A percentile compares a stretch with the other conserved stretches of the same genome.
Conservation (phyloP, 2,113 vertebrate genomes). For the Dunckerocampus dactyliophorus region DNA sequence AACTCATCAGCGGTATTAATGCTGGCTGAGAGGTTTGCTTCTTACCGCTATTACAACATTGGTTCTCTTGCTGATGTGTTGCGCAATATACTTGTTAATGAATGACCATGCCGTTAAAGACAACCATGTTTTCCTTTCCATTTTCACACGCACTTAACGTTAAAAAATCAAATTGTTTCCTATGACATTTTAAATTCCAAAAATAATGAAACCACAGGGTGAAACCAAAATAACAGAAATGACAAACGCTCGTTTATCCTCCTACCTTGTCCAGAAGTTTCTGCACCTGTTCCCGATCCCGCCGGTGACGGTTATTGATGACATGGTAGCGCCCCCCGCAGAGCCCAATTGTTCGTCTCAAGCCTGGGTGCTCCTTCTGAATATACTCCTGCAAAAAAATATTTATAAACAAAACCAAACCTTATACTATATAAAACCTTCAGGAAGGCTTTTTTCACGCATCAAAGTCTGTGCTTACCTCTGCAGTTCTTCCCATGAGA, state of each 20-base stretch:
- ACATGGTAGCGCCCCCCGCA: constrained; percentile 68
- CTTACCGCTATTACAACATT: no score
- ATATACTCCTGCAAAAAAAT: constrained; percentile 53
- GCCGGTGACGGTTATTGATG: constrained; percentile 67
- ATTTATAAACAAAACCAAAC: not conserved
- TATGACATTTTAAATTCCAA: not conserved
- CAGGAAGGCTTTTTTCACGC: not conserved
- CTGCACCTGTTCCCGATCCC: constrained; percentile 62
- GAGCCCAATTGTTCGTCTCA: constrained; percentile 60
- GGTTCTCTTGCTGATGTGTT: no score
- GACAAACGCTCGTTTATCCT: not conserved
- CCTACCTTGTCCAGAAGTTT: constrained; percentile 70
- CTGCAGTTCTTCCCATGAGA: constrained; percentile 49
- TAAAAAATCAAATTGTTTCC: no score
- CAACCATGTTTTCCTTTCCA: no score
- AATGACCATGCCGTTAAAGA: no score
- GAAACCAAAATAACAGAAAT: not conserved
- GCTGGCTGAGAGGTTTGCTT: no score
- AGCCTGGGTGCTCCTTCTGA: constrained; percentile 52
- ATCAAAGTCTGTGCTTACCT: constrained; percentile 36
- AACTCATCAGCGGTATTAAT: no score
- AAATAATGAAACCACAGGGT: not conserved
- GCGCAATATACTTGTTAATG: no score
- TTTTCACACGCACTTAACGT: no score
- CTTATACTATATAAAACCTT: not conserved